Percentiles rank a stretch among this genome's conserved stretches.
Evolutionary conservation across 2,113 vertebrate genomes (phyloP).

Genomic region (Cranoglanis bouderius): DNA sequence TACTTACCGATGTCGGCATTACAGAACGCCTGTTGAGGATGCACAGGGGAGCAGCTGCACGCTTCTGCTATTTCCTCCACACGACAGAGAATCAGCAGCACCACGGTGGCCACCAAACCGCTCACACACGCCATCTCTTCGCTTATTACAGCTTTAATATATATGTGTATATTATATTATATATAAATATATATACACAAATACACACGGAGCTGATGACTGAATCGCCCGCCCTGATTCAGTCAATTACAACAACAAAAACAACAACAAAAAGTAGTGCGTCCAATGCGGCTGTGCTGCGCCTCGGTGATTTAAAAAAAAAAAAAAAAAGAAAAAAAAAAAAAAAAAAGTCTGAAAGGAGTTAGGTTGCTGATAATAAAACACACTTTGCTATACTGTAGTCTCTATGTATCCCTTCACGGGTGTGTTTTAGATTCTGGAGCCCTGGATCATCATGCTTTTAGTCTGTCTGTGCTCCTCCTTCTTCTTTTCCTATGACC

Average conservation of each 20-base stretch:
- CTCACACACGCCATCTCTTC: constrained; percentile 72
- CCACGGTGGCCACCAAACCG: constrained; percentile 78
- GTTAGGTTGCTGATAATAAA: constrained; percentile 30
- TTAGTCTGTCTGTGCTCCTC: constrained; percentile 60
- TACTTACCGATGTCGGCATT: constrained; percentile 92
- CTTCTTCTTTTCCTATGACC: constrained; percentile 53
- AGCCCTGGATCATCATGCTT: constrained; percentile 57
- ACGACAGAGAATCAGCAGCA: constrained; percentile 79
- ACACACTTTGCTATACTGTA: constrained; percentile 33
- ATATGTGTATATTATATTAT: too few species aligned
- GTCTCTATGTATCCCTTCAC: constrained; percentile 54
- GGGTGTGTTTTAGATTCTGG: constrained; percentile 57
- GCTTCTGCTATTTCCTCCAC: constrained; percentile 79
- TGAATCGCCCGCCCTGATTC: not conserved
- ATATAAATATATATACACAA: not conserved
- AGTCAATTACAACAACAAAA: constrained; percentile 14
- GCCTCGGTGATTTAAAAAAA: not conserved
- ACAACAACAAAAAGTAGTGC: constrained; percentile 30
- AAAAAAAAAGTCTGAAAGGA: constrained; percentile 19
- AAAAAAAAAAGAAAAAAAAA: too few species aligned
- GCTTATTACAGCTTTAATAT: constrained; percentile 30
- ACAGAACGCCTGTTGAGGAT: constrained; percentile 96
- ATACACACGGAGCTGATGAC: constrained; percentile 1
- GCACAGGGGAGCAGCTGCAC: constrained; percentile 93
- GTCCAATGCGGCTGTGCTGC: constrained; percentile 28